These are phyloP conservation scores for Mya arenaria DNA, from an alignment of 1,140 invertebrate genomes.

Conservation along the genomic window DNA sequence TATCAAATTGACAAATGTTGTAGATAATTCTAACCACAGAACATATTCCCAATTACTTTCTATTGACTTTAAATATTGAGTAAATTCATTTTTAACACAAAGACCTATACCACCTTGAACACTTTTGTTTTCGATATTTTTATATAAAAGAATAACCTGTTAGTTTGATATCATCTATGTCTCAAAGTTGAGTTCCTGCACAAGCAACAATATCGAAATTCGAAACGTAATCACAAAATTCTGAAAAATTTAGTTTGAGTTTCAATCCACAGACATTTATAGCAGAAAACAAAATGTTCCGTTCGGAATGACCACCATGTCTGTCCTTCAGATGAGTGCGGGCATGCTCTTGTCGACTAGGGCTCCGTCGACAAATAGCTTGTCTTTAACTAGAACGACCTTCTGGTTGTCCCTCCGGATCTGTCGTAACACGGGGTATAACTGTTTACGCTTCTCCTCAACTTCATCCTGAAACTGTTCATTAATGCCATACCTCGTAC, in stretches of 20 bases:
- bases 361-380: too few species aligned
- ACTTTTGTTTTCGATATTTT: background rate
- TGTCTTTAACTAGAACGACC: too few species aligned
- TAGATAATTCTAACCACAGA: constrained; percentile 1
- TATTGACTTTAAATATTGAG: background rate
- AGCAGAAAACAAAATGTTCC: too few species aligned
- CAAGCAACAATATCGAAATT: constrained; percentile 28
- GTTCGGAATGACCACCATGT: too few species aligned
- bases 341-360: too few species aligned
- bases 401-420: too few species aligned
- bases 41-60: background rate
- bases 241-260: background rate
- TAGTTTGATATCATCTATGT: background rate
- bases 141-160: background rate
- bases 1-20: too few species aligned
- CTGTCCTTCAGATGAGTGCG: too few species aligned
- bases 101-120: background rate
- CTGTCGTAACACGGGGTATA: too few species aligned
- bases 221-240: background rate
- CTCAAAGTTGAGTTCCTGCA: background rate
- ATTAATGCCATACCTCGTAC: too few species aligned
- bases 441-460: too few species aligned
- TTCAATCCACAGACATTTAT: constrained; percentile 24
- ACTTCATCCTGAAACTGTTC: too few species aligned
- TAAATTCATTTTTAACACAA: background rate